Evolutionary conservation across 2,113 vertebrate genomes (phyloP).

Genomic region (Smithornis capensis): DNA sequence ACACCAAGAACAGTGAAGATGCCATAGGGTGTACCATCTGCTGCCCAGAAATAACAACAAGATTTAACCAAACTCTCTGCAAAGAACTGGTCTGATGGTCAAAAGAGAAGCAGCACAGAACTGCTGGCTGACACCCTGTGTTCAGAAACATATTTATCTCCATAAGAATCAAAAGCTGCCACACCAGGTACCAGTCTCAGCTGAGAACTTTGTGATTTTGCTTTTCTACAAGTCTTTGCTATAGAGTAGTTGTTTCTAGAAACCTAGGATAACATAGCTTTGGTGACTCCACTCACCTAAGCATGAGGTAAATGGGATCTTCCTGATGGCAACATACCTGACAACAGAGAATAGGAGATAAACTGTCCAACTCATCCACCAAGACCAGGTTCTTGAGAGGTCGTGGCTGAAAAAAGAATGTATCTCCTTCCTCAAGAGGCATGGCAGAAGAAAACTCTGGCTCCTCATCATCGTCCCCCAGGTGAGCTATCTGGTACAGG

Average conservation of each 20-base stretch:
- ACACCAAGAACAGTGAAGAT: background rate
- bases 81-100: background rate
- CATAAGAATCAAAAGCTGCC: background rate
- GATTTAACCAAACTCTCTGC: background rate
- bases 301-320: background rate
- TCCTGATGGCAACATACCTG: conserved; percentile 75
- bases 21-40: background rate
- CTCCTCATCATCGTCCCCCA: conserved; percentile 97
- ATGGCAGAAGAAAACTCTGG: conserved; percentile 99
- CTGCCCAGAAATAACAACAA: background rate
- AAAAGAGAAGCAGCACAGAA: background rate
- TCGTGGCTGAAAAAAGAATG: conserved; percentile 97
- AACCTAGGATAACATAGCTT: background rate
- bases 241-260: background rate
- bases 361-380: conserved; percentile 94
- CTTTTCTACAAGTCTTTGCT: background rate
- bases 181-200: background rate
- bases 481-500: conserved; percentile 96
- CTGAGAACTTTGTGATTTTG: background rate
- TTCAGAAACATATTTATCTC: background rate
- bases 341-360: conserved; percentile 96
- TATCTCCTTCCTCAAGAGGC: conserved; percentile 97
- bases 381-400: conserved; percentile 95
- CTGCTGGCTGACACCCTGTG: background rate
- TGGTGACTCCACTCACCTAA: background rate